These are phyloP conservation scores for Eurytoma californica DNA, from an alignment of 2,888 invertebrate genomes.

Conservation along the genomic window DNA sequence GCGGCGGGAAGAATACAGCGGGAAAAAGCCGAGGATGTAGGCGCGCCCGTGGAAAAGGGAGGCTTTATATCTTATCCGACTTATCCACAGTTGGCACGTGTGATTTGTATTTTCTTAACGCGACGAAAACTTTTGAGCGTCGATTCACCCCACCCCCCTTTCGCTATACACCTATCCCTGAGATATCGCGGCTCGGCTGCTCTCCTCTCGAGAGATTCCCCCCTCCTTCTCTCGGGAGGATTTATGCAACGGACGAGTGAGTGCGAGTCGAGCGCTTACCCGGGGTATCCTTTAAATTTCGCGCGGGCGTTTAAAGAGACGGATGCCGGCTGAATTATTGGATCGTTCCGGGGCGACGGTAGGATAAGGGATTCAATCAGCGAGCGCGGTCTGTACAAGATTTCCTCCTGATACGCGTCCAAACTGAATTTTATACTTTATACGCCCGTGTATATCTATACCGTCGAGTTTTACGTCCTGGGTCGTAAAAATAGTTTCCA, in stretches of 20 bases:
- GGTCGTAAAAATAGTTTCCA: too few species aligned
- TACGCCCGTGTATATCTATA: too few species aligned
- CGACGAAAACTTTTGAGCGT: slow-evolving; percentile 3
- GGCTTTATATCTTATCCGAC: slow-evolving; percentile 30
- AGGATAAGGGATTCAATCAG: not conserved
- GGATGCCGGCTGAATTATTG: not conserved
- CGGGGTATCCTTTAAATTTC: slow-evolving; percentile 28
- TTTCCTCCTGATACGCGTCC: too few species aligned
- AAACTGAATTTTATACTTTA: too few species aligned
- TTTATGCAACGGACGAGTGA: slow-evolving; percentile 36
- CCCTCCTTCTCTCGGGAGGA: not conserved
- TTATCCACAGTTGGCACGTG: slow-evolving; percentile 25
- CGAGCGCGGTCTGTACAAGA: not conserved
- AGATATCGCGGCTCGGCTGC: slow-evolving; percentile 20
- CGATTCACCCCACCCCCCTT: not conserved
- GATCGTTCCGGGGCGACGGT: not conserved
- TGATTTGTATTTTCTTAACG: slow-evolving; percentile 43
- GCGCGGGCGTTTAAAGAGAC: not conserved
- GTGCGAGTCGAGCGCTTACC: not conserved
- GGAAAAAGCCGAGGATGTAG: not conserved
- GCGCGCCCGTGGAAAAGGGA: not conserved
- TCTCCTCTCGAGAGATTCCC: not conserved
- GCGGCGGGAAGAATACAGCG: slow-evolving; percentile 13
- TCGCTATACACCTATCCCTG: not conserved
- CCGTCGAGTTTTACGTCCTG: too few species aligned